A percentile compares a stretch with the other conserved stretches of the same genome.
Evolutionary conservation across 1,140 invertebrate species (phyloP).

Genomic region (Lycorma delicatula): DNA sequence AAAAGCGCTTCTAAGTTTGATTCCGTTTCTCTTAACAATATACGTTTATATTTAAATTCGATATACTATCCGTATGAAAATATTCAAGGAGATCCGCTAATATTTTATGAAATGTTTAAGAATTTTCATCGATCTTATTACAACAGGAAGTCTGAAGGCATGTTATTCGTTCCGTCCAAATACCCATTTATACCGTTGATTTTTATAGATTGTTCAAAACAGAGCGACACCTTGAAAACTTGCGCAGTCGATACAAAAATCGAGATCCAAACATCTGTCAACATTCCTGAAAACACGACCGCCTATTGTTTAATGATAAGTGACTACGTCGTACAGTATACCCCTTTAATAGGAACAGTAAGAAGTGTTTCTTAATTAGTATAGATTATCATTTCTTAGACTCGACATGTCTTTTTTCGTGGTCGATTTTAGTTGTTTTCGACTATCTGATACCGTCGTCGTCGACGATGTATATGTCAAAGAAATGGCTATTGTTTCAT

Average conservation of each 20-base stretch:
- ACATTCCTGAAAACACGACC: background rate
- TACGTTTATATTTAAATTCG: background rate
- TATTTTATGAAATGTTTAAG: background rate
- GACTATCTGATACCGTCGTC: no score
- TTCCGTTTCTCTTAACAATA: background rate
- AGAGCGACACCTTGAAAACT: background rate
- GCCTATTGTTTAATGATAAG: constrained; percentile 1
- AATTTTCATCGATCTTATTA: background rate
- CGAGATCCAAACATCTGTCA: background rate
- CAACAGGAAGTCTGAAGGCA: background rate
- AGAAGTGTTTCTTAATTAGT: no score
- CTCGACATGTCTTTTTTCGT: no score
- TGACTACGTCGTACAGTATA: background rate
- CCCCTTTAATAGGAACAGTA: no score
- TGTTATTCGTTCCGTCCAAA: background rate
- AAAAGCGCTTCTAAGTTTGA: background rate
- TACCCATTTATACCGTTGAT: background rate
- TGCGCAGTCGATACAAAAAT: background rate
- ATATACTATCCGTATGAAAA: constrained; percentile 1
- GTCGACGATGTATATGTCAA: no score
- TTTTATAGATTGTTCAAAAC: background rate
- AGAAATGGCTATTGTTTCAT: no score
- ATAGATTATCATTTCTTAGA: no score
- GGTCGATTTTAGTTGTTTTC: no score
- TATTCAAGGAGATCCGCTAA: background rate